phyloP scores from a whole-genome alignment of 2,113 vertebrate genomes.

The Macaca fascicularis region DNA sequence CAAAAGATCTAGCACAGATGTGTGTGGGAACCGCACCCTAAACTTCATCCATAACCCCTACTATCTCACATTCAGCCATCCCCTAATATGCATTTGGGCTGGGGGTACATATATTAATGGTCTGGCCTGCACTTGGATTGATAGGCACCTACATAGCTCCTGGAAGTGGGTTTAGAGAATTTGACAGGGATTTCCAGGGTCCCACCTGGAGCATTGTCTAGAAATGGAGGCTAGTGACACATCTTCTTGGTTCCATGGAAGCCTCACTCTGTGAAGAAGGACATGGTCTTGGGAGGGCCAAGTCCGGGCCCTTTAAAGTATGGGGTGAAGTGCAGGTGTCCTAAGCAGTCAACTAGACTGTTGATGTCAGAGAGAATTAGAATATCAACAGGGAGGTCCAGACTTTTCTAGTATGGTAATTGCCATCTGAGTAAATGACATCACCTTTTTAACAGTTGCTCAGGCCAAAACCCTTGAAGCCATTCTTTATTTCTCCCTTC shows the following conservation, averaged over 20 bases:
- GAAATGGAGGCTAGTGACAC: background rate
- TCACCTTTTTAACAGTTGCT: background rate
- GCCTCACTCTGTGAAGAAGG: background rate
- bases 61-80: background rate
- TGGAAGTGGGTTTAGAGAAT: background rate
- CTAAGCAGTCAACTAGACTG: background rate
- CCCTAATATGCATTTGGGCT: background rate
- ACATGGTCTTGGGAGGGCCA: background rate
- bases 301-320: background rate
- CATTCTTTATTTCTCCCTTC: background rate
- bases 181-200: background rate
- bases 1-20: background rate
- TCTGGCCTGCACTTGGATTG: background rate
- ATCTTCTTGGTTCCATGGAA: background rate
- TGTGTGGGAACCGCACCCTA: background rate
- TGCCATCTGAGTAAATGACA: background rate
- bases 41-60: background rate
- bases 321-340: background rate
- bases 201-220: background rate
- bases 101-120: background rate
- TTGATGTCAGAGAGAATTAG: background rate
- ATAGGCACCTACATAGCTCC: background rate
- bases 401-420: background rate
- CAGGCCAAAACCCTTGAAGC: background rate
- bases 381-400: background rate